A percentile compares a stretch with the other conserved stretches of the same genome.
phyloP scores from a whole-genome alignment of 2,888 invertebrate species.

The Hypomecis punctinalis region DNA sequence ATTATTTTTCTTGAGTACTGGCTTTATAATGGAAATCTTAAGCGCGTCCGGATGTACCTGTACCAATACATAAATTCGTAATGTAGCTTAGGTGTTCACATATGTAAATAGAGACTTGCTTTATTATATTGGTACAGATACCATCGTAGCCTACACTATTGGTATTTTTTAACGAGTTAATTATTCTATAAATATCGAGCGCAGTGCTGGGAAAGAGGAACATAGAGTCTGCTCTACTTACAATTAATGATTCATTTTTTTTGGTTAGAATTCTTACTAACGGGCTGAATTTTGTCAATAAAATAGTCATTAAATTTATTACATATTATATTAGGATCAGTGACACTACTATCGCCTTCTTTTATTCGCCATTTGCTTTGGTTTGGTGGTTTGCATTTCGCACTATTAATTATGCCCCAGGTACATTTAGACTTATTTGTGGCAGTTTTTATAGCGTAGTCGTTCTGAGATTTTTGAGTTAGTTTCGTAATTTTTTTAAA shows the following conservation, averaged over 20 bases:
- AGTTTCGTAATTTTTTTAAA: slow-evolving; percentile 2
- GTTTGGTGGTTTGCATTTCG: neutral
- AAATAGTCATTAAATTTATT: slow-evolving; percentile 6
- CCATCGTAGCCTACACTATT: slow-evolving; percentile 4
- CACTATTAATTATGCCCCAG: slow-evolving; percentile 4
- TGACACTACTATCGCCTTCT: neutral
- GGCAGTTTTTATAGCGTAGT: neutral
- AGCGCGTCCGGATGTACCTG: too few species aligned
- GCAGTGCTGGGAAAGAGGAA: neutral
- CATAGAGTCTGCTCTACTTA: neutral
- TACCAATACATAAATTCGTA: neutral
- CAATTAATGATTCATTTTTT: neutral
- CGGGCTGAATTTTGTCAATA: slow-evolving; percentile 1
- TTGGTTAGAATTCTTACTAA: neutral
- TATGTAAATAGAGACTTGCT: neutral
- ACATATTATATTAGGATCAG: neutral
- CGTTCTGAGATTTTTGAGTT: slow-evolving; percentile 4
- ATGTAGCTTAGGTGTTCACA: neutral
- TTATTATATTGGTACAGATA: neutral
- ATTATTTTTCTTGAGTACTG: neutral
- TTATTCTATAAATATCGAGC: neutral
- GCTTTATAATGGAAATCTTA: neutral
- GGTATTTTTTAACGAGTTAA: slow-evolving; percentile 4
- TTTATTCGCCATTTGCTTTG: neutral
- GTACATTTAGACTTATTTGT: slow-evolving; percentile 5